Evolutionary conservation across 1,140 invertebrate species (phyloP), one percentile per base, ranked within the genome.

Genomic region (Bilobella aurantiaca): DNA sequence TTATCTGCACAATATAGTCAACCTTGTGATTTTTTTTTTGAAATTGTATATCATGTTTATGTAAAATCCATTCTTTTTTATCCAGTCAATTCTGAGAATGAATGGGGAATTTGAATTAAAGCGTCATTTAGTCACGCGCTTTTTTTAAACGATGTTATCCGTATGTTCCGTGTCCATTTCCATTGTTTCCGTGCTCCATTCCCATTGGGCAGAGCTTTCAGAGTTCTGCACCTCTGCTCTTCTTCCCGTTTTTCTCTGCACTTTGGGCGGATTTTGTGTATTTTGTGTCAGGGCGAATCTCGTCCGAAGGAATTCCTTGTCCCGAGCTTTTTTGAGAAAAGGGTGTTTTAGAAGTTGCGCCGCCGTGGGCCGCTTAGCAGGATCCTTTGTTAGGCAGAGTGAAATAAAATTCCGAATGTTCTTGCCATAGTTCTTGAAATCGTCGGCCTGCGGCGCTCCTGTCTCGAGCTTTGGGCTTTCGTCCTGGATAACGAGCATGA

Each of bases 281-380:
- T 87, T 91, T 14, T 89, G 90, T 74, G 86, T 87, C 14, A 87
- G 84, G 27, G 98, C 86, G 66, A 98, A 79, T 0, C 90, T 93
- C 76, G 93, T 89, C 71, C 93, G 87, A 0, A 99, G 79, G 79
- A 94, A 98, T 74, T 91, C 91, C 72, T 90, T 90, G 77, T 99
- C 96, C 80, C 98, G 99, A 2, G 94, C 91, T 80, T 99, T 99
- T 77, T 95, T 98, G 79, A 99, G 98, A 80, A 99, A 99, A 2
- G 93, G 90, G 81, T 99, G 92, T 78, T 99, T 99, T 8, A 99
- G 78, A 37, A 99, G 80, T 80, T 99, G 95, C n/a, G 90, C 91
- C 29, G 97, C 96, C 12, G 95, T 93, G 16, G 64, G 83, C 80
- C 93, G 83, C 77, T 96, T 97, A 3, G 88, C 81, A 16, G 93